Evolutionary conservation across 2,888 invertebrate species (phyloP).

Genomic region (Ctena decussata): DNA sequence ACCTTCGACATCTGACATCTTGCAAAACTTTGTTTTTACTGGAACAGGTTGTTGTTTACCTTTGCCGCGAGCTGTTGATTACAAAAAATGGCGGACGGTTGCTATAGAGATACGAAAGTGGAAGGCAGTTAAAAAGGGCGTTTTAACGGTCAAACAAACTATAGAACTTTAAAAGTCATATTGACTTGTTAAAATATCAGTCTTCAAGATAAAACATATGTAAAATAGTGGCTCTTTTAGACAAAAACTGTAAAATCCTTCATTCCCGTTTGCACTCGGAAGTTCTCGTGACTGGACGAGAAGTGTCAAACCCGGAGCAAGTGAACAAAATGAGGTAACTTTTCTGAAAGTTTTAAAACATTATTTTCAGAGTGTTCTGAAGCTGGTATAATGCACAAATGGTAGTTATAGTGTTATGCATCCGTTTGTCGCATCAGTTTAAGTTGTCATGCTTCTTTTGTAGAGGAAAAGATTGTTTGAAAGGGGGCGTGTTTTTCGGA

Average conservation of each 20-base stretch:
- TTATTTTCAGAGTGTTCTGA: not conserved
- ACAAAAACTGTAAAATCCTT: not conserved
- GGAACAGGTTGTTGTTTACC: slow-evolving; percentile 20
- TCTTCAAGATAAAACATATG: too few species aligned
- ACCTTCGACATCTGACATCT: slow-evolving; percentile 73
- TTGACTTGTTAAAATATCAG: not conserved
- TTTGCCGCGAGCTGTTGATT: slow-evolving; percentile 66
- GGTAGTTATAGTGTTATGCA: not conserved
- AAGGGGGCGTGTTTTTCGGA: slow-evolving; percentile 38
- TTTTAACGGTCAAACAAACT: not conserved
- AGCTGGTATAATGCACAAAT: not conserved
- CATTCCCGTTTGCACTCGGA: slow-evolving; percentile 44
- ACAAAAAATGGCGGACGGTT: slow-evolving; percentile 77
- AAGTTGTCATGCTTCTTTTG: not conserved
- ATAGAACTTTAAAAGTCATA: not conserved
- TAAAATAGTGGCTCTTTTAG: not conserved
- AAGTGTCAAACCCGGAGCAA: not conserved
- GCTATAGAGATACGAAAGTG: slow-evolving; percentile 62
- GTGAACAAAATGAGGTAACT: not conserved
- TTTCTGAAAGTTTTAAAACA: not conserved
- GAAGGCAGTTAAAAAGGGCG: not conserved
- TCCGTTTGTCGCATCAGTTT: not conserved
- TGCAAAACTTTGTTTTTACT: not conserved
- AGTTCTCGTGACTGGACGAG: slow-evolving; percentile 45
- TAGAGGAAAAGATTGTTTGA: not conserved